Evolutionary conservation across 2,888 invertebrate genomes (phyloP).

Genomic region (Tachina lurida): DNA sequence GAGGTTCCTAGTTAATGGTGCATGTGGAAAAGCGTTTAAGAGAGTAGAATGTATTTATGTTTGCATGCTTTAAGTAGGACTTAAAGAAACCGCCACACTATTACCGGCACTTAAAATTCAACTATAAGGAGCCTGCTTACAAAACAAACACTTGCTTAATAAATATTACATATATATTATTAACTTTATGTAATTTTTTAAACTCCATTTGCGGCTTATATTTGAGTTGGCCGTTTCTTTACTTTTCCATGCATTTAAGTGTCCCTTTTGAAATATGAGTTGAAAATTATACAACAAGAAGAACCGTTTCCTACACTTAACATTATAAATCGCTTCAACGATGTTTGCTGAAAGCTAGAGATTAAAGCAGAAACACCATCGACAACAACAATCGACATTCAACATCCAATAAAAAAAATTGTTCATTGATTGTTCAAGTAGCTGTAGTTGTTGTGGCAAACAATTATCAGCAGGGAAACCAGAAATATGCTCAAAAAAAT

Average conservation of each 20-base stretch:
- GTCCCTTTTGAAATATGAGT: slow-evolving; percentile 26
- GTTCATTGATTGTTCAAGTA: slow-evolving; percentile 17
- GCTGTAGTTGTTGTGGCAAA: slow-evolving; percentile 27
- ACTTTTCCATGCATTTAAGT: background rate
- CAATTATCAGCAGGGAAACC: background rate
- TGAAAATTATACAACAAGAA: slow-evolving; percentile 43
- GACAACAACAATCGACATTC: slow-evolving; percentile 23
- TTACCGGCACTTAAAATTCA: slow-evolving; percentile 8
- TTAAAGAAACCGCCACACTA: slow-evolving; percentile 18
- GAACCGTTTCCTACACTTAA: slow-evolving; percentile 31
- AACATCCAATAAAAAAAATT: slow-evolving; percentile 38
- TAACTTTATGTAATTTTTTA: slow-evolving; percentile 2
- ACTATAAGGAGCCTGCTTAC: slow-evolving; percentile 22
- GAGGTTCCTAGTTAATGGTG: slow-evolving; percentile 42
- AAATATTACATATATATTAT: slow-evolving; percentile 35
- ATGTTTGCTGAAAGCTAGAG: slow-evolving; percentile 7
- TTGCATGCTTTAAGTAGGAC: background rate
- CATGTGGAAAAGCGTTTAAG: slow-evolving; percentile 27
- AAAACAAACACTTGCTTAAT: slow-evolving; percentile 51
- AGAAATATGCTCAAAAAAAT: too few species aligned
- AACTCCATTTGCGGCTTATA: slow-evolving; percentile 21
- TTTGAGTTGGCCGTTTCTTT: slow-evolving; percentile 9
- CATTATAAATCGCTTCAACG: slow-evolving; percentile 60
- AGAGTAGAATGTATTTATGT: background rate
- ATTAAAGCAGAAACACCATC: slow-evolving; percentile 5